Conservation (phyloP, 1,140 invertebrate species). For the Pogonognathellus flavescens region DNA sequence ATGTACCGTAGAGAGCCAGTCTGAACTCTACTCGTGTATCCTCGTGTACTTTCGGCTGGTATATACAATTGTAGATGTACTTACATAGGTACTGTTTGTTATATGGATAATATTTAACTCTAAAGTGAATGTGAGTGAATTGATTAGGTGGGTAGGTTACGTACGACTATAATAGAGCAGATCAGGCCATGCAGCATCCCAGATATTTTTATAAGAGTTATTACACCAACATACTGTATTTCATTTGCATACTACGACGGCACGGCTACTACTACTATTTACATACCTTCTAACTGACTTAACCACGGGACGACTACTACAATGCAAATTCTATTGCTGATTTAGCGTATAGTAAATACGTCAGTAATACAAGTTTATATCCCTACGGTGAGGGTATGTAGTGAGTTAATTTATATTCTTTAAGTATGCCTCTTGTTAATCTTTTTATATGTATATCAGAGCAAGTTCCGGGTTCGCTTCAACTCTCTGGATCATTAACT, state of each 20-base stretch:
- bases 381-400: background rate
- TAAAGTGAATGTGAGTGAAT: conserved; percentile 15
- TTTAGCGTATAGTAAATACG: conserved; percentile 6
- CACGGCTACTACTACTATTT: background rate
- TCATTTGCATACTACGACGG: conserved; percentile 13
- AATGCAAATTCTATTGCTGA: conserved; percentile 36
- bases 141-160: conserved; percentile 32
- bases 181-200: conserved; percentile 39
- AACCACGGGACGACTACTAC: background rate
- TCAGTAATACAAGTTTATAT: background rate
- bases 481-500: conserved; percentile 40
- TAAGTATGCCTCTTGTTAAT: background rate
- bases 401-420: background rate
- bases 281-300: background rate
- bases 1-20: too few species aligned
- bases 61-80: too few species aligned
- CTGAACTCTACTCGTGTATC: too few species aligned
- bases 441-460: conserved; percentile 29
- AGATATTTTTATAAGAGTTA: conserved; percentile 41
- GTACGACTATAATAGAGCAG: conserved; percentile 36
- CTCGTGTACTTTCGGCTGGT: conserved; percentile 16
- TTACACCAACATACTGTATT: conserved; percentile 4
- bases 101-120: background rate
- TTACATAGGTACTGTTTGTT: background rate
- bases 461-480: conserved; percentile 45